Conservation (phyloP, 2,888 invertebrate genomes). For the Siphlonurus alternatus region DNA sequence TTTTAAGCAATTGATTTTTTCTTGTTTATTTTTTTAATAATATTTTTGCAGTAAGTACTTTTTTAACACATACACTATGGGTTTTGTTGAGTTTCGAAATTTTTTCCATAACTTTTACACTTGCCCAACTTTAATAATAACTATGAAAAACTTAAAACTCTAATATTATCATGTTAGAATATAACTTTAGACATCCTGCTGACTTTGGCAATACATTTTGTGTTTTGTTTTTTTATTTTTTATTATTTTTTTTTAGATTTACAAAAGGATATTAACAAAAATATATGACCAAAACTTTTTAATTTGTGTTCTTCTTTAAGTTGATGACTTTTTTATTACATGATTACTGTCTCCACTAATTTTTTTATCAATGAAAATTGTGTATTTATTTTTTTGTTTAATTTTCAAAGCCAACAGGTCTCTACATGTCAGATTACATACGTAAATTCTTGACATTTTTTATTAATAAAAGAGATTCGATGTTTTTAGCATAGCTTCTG, state of each 20-base stretch:
- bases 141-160: not conserved
- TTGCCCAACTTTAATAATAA: not conserved
- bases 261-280: not conserved
- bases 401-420: not conserved
- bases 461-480: not conserved
- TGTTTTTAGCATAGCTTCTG: not conserved
- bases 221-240: too few species aligned
- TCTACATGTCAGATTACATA: not conserved
- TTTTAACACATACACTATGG: not conserved
- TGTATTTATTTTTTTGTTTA: not conserved
- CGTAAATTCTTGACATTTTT: not conserved
- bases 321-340: not conserved
- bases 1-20: not conserved
- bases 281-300: not conserved
- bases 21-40: not conserved
- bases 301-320: not conserved
- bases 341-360: not conserved
- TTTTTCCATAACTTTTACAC: not conserved
- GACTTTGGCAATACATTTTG: not conserved
- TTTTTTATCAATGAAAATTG: too few species aligned
- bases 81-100: not conserved
- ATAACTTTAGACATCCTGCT: not conserved
- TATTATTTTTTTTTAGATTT: not conserved
- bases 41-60: not conserved
- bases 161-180: not conserved